These are phyloP conservation scores for Pipistrellus nathusii DNA, from an alignment of 2,797 vertebrate genomes.

Conservation along the genomic window DNA sequence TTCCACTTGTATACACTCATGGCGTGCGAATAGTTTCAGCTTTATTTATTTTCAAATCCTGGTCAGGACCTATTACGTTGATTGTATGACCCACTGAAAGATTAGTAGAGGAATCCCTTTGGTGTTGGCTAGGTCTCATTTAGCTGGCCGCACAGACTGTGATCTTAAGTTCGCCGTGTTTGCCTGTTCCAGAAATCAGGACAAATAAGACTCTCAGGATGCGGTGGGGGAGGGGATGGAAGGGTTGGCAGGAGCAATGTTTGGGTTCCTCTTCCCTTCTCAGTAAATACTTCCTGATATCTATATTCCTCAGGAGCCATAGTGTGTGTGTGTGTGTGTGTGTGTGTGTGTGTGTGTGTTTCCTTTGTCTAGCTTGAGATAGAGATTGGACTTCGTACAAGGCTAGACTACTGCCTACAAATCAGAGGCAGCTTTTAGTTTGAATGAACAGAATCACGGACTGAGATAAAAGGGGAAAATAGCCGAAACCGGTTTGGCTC, in stretches of 20 bases:
- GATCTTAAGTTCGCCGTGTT: neutral
- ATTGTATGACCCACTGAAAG: neutral
- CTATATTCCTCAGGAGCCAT: neutral
- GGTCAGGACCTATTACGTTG: neutral
- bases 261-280: slow-evolving; percentile 10
- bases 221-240: neutral
- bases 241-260: neutral
- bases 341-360: neutral
- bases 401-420: neutral
- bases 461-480: neutral
- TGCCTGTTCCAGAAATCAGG: slow-evolving; percentile 27
- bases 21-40: neutral
- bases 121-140: neutral
- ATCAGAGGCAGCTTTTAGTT: neutral
- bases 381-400: slow-evolving; percentile 27
- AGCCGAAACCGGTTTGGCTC: too few relatives aligned
- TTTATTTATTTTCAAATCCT: neutral
- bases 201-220: neutral
- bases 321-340: neutral
- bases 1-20: neutral
- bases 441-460: neutral
- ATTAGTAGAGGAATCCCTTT: neutral
- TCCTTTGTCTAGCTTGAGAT: slow-evolving; percentile 25
- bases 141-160: neutral
- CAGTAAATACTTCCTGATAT: slow-evolving; percentile 40